A percentile compares a stretch with the other conserved stretches of the same genome.
These are phyloP conservation scores for Camptogramma bilineatum DNA, from an alignment of 2,888 invertebrate genomes.

Conservation along the genomic window DNA sequence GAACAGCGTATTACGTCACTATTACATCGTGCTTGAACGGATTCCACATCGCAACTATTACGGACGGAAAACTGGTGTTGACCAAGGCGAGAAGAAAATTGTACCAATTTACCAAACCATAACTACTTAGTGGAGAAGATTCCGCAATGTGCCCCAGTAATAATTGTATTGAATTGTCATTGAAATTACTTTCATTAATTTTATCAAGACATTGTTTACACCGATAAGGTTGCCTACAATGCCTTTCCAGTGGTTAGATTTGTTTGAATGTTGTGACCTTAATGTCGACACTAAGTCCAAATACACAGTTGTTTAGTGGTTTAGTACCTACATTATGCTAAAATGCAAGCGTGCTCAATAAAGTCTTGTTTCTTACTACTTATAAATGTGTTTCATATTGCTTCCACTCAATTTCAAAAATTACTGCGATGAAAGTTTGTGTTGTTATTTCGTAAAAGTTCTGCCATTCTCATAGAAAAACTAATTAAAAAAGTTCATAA, in stretches of 20 bases:
- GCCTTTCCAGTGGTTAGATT: too few species aligned
- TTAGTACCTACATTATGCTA: too few species aligned
- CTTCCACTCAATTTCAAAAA: not conserved
- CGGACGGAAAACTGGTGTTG: constrained; percentile 19
- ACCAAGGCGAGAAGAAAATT: constrained; percentile 19
- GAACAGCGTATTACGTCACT: constrained; percentile 20
- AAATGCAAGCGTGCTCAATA: not conserved
- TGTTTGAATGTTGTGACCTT: too few species aligned
- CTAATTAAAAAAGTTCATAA: too few species aligned
- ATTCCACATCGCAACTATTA: constrained; percentile 16
- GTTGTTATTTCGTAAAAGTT: too few species aligned
- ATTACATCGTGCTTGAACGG: constrained; percentile 22
- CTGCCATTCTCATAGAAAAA: too few species aligned
- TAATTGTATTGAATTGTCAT: not conserved
- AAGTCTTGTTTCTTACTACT: not conserved
- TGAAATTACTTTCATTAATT: too few species aligned
- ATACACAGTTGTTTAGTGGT: too few species aligned
- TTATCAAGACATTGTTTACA: too few species aligned
- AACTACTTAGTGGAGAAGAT: not conserved
- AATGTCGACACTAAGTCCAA: too few species aligned
- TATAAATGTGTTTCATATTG: not conserved
- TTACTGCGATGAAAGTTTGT: too few species aligned
- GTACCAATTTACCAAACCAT: constrained; percentile 7
- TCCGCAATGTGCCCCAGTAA: not conserved
- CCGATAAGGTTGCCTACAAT: too few species aligned